Percentiles rank a stretch among this genome's conserved stretches.
Evolutionary conservation across 2,888 invertebrate genomes (phyloP).

Genomic region (Lasioglossum malachurum): DNA sequence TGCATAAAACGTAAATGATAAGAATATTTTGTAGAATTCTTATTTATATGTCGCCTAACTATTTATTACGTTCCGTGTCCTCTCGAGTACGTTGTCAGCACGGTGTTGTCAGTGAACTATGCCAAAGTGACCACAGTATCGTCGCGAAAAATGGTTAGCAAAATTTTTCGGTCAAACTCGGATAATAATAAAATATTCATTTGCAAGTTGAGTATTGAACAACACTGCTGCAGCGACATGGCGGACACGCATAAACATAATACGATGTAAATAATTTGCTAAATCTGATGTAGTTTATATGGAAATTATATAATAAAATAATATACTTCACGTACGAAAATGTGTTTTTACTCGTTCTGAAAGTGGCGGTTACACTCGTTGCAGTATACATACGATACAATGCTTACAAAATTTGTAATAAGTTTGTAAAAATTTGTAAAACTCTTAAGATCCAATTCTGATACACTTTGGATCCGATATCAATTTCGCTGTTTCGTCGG

Average conservation of each 20-base stretch:
- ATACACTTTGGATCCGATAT: background rate
- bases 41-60: slow-evolving; percentile 62
- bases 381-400: too few species aligned
- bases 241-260: slow-evolving; percentile 39
- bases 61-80: slow-evolving; percentile 63
- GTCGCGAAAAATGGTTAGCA: background rate
- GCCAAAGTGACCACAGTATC: background rate
- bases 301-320: slow-evolving; percentile 66
- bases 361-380: background rate
- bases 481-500: background rate
- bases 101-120: slow-evolving; percentile 18
- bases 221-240: slow-evolving; percentile 37
- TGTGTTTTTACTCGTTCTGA: slow-evolving; percentile 1
- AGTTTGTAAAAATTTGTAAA: background rate
- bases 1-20: slow-evolving; percentile 39
- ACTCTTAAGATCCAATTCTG: background rate
- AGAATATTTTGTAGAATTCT: slow-evolving; percentile 38
- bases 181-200: background rate
- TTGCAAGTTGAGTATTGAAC: background rate
- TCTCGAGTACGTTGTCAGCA: slow-evolving; percentile 17
- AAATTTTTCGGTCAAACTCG: background rate
- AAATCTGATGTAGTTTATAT: slow-evolving; percentile 53
- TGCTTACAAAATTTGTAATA: background rate
- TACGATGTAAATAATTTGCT: slow-evolving; percentile 68
- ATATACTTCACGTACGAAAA: slow-evolving; percentile 37